Evolutionary conservation across 2,113 vertebrate species (phyloP).

Genomic region (Sturnira hondurensis): DNA sequence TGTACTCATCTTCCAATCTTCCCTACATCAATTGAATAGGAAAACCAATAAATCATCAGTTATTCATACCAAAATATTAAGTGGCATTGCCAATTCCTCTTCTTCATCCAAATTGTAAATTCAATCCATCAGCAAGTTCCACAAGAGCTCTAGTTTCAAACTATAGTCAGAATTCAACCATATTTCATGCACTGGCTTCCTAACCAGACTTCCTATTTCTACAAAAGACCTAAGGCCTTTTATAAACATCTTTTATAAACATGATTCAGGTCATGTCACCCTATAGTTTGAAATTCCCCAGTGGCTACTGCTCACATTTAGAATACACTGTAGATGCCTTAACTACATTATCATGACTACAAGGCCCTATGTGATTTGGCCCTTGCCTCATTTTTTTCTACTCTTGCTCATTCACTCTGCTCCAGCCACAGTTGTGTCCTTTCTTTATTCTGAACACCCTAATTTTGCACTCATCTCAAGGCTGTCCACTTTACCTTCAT

Average conservation of each 20-base stretch:
- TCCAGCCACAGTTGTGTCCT: neutral
- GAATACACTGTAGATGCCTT: neutral
- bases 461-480: neutral
- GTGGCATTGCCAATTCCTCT: neutral
- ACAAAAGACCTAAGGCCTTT: neutral
- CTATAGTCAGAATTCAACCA: neutral
- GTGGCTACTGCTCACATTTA: neutral
- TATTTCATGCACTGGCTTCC: neutral
- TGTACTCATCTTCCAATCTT: neutral
- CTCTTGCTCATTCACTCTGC: neutral
- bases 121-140: neutral
- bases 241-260: conserved; percentile 12
- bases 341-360: neutral
- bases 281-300: neutral
- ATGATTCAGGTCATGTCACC: neutral
- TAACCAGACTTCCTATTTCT: neutral
- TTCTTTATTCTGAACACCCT: neutral
- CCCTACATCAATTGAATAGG: neutral
- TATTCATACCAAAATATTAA: neutral
- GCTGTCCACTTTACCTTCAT: neutral
- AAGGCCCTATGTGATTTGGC: neutral
- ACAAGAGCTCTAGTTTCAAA: neutral
- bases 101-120: neutral
- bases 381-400: neutral
- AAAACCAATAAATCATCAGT: neutral